phyloP scores from a whole-genome alignment of 2,888 invertebrate genomes.

The Chirona hameri region DNA sequence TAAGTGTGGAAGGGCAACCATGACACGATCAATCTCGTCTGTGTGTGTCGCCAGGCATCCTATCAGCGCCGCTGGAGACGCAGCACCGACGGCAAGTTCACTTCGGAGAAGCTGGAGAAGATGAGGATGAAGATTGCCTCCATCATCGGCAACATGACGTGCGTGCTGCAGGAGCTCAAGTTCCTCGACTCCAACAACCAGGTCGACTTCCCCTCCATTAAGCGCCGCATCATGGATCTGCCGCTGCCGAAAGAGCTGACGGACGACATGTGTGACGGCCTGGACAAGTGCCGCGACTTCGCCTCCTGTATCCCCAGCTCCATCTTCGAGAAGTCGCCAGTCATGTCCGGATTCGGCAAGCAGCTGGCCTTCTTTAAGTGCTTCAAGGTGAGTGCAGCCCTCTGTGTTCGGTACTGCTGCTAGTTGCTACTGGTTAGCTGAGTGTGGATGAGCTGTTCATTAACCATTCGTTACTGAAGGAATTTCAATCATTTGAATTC shows the following conservation, averaged over 20 bases:
- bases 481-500: too few relatives aligned
- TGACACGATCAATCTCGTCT: too few relatives aligned
- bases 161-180: not conserved
- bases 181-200: not conserved
- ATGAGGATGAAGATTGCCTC: not conserved
- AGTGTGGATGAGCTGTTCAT: too few relatives aligned
- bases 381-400: not conserved
- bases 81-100: not conserved
- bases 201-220: not conserved
- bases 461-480: too few relatives aligned
- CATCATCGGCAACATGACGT: not conserved
- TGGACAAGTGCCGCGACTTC: not conserved
- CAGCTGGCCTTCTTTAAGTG: not conserved
- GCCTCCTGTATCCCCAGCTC: not conserved
- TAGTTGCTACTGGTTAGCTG: too few relatives aligned
- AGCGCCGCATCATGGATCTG: not conserved
- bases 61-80: conserved; percentile 1
- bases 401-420: too few relatives aligned
- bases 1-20: too few relatives aligned
- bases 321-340: not conserved
- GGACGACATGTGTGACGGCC: not conserved
- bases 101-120: not conserved
- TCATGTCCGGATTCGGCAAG: not conserved
- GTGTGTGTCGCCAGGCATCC: not conserved
- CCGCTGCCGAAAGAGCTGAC: not conserved